Conservation (phyloP, 2,797 vertebrate species). For the Hemibagrus guttatus region DNA sequence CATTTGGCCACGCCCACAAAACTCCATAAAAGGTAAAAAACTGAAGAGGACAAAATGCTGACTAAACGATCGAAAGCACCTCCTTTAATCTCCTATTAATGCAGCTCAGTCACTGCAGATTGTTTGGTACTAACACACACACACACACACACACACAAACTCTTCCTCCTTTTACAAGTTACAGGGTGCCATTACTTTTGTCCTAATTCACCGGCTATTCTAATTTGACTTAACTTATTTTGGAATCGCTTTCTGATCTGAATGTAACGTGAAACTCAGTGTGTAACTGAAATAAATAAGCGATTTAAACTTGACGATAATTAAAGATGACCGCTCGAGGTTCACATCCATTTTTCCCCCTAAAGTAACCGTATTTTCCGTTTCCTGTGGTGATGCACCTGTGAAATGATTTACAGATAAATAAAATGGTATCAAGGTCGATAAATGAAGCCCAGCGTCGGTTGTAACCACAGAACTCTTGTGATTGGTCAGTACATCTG, state of each 20-base stretch:
- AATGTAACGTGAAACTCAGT: too few species aligned
- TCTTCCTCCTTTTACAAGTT: neutral
- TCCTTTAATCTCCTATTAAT: neutral
- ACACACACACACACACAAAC: too few species aligned
- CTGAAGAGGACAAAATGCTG: neutral
- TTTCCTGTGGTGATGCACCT: neutral
- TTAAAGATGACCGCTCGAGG: neutral
- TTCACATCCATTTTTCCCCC: neutral
- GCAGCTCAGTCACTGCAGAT: neutral
- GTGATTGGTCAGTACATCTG: conserved; percentile 8
- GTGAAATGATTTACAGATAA: neutral
- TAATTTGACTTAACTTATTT: neutral
- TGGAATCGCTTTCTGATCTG: neutral
- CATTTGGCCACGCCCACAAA: neutral
- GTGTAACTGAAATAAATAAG: neutral
- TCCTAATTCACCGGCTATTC: neutral
- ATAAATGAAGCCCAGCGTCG: conserved; percentile 23
- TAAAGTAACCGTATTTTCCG: neutral
- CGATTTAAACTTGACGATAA: neutral
- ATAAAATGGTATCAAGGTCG: too few species aligned
- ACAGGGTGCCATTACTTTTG: neutral
- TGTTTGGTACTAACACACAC: neutral
- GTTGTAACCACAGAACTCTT: conserved; percentile 10
- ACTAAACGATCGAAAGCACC: neutral
- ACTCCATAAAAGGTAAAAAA: neutral